Percentiles rank a stretch among this genome's conserved stretches.
Conservation (phyloP, 2,113 vertebrate genomes). For the Mus pahari region DNA sequence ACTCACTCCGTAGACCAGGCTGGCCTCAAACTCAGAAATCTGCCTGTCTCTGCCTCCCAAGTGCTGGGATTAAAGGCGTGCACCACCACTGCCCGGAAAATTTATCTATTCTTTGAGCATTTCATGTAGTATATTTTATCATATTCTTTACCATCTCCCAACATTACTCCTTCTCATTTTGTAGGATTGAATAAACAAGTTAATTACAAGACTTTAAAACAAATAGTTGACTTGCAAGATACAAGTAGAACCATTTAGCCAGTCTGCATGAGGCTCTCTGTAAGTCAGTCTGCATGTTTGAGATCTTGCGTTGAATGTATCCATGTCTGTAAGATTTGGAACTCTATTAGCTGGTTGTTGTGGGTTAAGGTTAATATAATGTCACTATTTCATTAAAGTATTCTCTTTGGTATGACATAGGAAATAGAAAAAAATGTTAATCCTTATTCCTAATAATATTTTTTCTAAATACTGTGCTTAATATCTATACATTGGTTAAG, state of each 20-base stretch:
- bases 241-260: not conserved
- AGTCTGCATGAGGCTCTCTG: not conserved
- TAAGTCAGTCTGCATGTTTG: not conserved
- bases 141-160: not conserved
- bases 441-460: not conserved
- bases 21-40: no score
- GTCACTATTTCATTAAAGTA: not conserved
- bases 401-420: not conserved
- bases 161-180: not conserved
- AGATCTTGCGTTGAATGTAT: not conserved
- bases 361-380: not conserved
- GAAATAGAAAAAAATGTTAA: not conserved
- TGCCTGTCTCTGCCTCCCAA: no score
- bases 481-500: not conserved
- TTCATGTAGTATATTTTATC: not conserved
- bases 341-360: not conserved
- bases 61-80: no score
- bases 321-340: not conserved
- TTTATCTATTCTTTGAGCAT: not conserved
- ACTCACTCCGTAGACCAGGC: no score
- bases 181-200: not conserved
- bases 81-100: no score
- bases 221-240: not conserved
- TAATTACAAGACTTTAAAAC: not conserved
- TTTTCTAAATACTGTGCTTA: not conserved